These are phyloP conservation scores for Bombus cullumanus DNA, from an alignment of 1,140 invertebrate genomes.

Conservation along the genomic window DNA sequence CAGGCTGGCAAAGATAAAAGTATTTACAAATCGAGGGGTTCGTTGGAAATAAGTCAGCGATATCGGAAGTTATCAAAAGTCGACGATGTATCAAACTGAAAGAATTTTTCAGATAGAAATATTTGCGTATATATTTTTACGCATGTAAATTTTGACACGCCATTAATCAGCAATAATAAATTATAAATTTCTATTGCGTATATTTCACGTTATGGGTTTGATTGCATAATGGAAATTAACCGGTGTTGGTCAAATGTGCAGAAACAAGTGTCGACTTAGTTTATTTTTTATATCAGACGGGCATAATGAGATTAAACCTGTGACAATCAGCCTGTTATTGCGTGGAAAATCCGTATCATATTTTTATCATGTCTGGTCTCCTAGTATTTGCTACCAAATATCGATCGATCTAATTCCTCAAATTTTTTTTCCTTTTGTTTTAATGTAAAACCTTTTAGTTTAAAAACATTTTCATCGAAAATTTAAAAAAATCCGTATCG, in stretches of 20 bases:
- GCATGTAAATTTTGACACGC: background rate
- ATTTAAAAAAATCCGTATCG: background rate
- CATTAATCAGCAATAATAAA: background rate
- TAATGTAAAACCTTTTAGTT: no score
- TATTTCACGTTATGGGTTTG: background rate
- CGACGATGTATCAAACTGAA: background rate
- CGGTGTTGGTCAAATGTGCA: background rate
- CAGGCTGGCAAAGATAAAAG: no score
- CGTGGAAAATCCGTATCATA: background rate
- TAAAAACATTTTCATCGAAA: no score
- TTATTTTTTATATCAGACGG: background rate
- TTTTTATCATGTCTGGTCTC: background rate
- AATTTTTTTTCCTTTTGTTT: background rate
- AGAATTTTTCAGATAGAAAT: background rate
- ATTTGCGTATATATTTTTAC: background rate
- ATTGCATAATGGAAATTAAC: background rate
- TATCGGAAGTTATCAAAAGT: background rate
- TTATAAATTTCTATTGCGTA: background rate
- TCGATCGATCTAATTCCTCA: background rate
- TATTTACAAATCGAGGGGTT: background rate
- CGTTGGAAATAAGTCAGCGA: background rate
- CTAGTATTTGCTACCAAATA: background rate
- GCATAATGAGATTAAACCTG: constrained; percentile 1
- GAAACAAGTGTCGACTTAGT: background rate
- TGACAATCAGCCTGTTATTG: background rate